Conservation (phyloP, 2,113 vertebrate species). For the Mobula hypostoma region DNA sequence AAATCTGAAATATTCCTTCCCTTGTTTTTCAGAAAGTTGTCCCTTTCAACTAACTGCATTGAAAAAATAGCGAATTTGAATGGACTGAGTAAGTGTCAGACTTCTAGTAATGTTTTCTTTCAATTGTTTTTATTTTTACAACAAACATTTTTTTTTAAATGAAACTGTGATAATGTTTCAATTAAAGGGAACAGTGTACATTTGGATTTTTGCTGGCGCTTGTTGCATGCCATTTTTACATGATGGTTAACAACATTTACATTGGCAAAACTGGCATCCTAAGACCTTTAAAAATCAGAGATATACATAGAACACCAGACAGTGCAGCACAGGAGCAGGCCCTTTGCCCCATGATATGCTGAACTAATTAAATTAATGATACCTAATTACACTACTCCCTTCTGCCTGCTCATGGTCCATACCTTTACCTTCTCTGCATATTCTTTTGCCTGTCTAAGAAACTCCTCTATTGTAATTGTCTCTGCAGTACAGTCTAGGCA, state of each 20-base stretch:
- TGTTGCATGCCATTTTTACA: neutral
- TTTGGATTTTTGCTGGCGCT: neutral
- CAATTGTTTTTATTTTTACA: neutral
- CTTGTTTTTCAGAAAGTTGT: conserved; percentile 73
- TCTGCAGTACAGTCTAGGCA: no score
- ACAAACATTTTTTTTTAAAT: no score
- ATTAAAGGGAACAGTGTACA: neutral
- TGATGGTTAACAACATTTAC: neutral
- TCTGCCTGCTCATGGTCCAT: no score
- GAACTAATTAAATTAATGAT: no score
- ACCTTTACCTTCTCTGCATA: no score
- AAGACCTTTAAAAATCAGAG: neutral
- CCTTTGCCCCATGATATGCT: no score
- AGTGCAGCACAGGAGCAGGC: no score
- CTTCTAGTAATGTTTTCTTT: neutral
- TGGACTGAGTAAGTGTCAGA: conserved; percentile 78
- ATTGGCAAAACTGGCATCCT: neutral
- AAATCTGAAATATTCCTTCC: conserved; percentile 33
- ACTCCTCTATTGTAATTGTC: no score
- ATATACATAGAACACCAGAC: neutral
- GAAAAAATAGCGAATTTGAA: conserved; percentile 93
- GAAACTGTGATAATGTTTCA: neutral
- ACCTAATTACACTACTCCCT: no score
- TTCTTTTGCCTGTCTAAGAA: no score
- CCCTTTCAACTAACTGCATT: conserved; percentile 93